A percentile compares a stretch with the other conserved stretches of the same genome.
These are phyloP conservation scores for Nematostella vectensis DNA, from an alignment of 92 coral and sea anemone genomes.

Conservation along the genomic window DNA sequence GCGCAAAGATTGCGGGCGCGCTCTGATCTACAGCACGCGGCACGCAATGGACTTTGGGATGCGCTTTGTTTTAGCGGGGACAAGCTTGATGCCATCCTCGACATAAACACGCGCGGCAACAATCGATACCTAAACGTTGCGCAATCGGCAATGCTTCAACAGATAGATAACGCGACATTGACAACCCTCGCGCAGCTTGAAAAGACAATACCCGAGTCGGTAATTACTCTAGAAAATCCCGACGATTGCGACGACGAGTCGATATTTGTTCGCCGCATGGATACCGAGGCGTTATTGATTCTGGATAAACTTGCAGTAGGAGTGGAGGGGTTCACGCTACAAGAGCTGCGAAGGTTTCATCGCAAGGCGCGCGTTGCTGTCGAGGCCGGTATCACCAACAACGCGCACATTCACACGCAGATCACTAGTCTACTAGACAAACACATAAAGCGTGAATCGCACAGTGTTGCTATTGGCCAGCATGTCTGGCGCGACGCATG, in stretches of 20 bases:
- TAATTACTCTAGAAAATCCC: no score
- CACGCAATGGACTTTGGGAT: neutral
- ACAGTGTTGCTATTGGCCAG: constrained; percentile 19
- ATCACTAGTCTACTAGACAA: constrained; percentile 47
- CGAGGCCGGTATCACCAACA: constrained; percentile 70
- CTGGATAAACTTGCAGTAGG: constrained; percentile 47
- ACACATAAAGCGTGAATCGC: constrained; percentile 35
- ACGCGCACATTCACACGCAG: constrained; percentile 55
- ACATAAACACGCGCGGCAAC: no score
- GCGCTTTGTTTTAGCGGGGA: neutral
- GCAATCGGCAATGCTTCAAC: neutral
- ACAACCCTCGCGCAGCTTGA: no score
- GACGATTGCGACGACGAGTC: constrained; percentile 1
- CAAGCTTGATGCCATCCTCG: no score
- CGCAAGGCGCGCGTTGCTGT: constrained; percentile 72
- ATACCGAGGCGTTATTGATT: constrained; percentile 33
- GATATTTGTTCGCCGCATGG: constrained; percentile 51
- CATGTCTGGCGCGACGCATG: constrained; percentile 36
- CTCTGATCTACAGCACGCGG: neutral
- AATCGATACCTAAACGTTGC: neutral
- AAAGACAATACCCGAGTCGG: no score
- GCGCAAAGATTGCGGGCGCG: constrained; percentile 3
- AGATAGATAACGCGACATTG: neutral
- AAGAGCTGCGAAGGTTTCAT: constrained; percentile 51
- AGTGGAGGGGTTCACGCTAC: constrained; percentile 51